Base-by-base conservation (phyloP, 2,888 invertebrate species). In the Colletes collaris region DNA sequence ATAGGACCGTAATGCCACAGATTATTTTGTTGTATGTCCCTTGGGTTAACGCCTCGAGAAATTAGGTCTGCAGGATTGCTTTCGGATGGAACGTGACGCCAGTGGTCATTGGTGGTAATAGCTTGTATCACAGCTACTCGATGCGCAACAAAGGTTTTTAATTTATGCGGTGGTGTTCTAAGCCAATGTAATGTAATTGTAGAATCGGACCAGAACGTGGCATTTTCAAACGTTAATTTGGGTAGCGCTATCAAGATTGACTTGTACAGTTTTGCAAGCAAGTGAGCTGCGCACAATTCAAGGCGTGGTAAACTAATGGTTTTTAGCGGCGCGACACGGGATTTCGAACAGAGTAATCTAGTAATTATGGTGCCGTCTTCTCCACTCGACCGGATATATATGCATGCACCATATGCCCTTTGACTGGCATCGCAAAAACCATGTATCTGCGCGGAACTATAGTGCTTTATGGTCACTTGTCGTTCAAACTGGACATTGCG, bases 11-110 rank as follows among this genome's bases (percentile, higher is more conserved):
- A 6, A 0, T 13, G 11, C 67, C 67, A 50, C 2, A 46, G 37
- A 11, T 16, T n/a, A 16, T 37, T 58, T 4, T 4, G 27, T 4
- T 19, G 27, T 49, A 27, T 44, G 13, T 4, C n/a, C 49, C n/a
- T n/a, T 40, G 35, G 10, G 5, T 5, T 11, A n/a, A 16, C 1
- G 8, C 67, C 67, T 2, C 58, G 49, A 2, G 49, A 58, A 1
- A 67, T 58, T 13, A 56, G 16, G 35, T 69, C 69, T 11, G 60
- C 60, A 13, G 69, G 69, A 60, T 69, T 70, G 3, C 44, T 53
- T 27, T 4, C 19, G 1, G 70, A 40, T 2, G 13, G 11, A 0
- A 70, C 10, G 10, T 69, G 60, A 2, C 1, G 4, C 69, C 52
- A 69, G 4, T n/a, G 2, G 11, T 53, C 1, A 4, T n/a, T 0